Base-by-base conservation (phyloP, 2,888 invertebrate species). In the Dynastes maya region DNA sequence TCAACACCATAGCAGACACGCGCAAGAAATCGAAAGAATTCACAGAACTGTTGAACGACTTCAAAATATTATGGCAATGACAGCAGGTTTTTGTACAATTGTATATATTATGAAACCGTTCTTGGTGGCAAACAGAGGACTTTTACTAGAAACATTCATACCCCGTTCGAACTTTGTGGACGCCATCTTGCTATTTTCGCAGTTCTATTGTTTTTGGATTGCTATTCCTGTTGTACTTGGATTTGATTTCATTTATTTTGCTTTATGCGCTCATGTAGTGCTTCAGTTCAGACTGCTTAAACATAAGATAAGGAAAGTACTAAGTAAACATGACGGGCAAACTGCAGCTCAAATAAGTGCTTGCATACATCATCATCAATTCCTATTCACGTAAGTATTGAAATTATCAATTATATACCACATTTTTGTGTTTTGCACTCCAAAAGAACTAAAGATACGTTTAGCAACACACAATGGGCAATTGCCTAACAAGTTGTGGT, bases 241-340 rank as follows among this genome's bases (percentile, higher is more conserved):
- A 32, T 65, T 37, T n/a, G 65, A 65, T 65, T 65, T n/a, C 13
- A 32, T 65, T 13, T 65, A 65, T 37, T 32, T 61, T 1, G 16
- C 61, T 22, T 22, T 22, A 3, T 61, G 61, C 11, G 27, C 22
- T 9, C 61, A 29, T 11, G 13, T 65, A 1, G 13, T 65, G 1
- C 6, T 65, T 6, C 65, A 65, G 6, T 6, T 65, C 2, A 65
- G n/a, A 65, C 13, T 32, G 11, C 40, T 65, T 6, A 65, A 65
- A n/a, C 6, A n/a, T 5, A 65, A 61, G 27, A 32, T 65, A 53
- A 53, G n/a, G 4, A 13, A 53, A n/a, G 53, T n/a, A 5, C n/a
- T 53, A 3, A 53, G 4, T 53, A 13, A 53, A 53, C 16, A 16
- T n/a, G 16, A 53, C 37, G 13, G 2, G 37, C 2, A 40, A n/a